Base-by-base conservation (phyloP, 2,797 vertebrate species). In the Myotis pilosus region DNA sequence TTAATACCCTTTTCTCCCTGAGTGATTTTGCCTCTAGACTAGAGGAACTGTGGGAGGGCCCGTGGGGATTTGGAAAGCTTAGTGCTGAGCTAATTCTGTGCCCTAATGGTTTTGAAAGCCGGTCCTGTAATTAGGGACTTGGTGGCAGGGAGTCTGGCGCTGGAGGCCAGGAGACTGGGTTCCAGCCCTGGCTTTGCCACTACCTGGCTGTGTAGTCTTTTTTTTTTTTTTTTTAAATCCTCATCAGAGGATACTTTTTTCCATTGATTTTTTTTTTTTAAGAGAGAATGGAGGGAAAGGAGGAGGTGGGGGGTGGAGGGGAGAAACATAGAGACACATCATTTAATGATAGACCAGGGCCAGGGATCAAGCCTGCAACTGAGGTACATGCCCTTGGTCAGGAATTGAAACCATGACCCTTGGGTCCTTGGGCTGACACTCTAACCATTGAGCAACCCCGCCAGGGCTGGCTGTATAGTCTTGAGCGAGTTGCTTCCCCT, bases 71-170 rank as follows among this genome's bases (percentile, higher is more conserved):
- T 92, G 41, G 8, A 89, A 89, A 89, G 84, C 72, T 87, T 80
- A 80, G 6, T 38, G 69, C 28, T 62, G 64, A 84, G 10, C 30
- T 71, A 60, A 68, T 84, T 91, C 64, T 64, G 51, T 76, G 28
- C 47, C 36, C 49, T 76, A 82, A 89, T 94, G 88, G 71, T 85
- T 96, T 85, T 75, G 92, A 94, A 92, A 96, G 71, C 19, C 41
- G 4, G 10, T 47, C 16, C 5, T 33, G n/a, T 79, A 20, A 92
- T 89, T 36, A 78, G 36, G 44, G 60, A 88, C 30, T 60, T 16
- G 2, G 84, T 38, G 72, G 28, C 79, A 80, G 84, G 41, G 33
- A 83, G 57, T 30, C 51, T 66, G 64, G 36, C 57, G 47, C 30
- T 64, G 30, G 53, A 51, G 74, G 38, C 47, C n/a, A 6, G 74